Percentiles rank a stretch among this genome's conserved stretches.
Evolutionary conservation across 2,797 vertebrate species (phyloP).

Genomic region (Gymnothorax javanicus): DNA sequence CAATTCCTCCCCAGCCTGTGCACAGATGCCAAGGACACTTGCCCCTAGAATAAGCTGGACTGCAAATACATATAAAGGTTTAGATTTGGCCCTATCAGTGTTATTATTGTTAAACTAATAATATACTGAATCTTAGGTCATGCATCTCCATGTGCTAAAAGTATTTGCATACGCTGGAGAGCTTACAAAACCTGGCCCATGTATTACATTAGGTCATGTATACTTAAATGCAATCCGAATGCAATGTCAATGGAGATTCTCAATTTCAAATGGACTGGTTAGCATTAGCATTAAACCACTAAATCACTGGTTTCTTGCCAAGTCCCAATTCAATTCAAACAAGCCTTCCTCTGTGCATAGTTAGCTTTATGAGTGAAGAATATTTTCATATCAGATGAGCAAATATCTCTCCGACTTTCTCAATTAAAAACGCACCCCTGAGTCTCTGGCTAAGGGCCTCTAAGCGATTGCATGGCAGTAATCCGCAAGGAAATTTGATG

Average conservation of each 20-base stretch:
- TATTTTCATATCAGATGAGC: background rate
- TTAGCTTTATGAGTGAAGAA: background rate
- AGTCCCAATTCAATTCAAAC: constrained; percentile 18
- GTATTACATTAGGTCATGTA: constrained; percentile 44
- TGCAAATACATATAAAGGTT: constrained; percentile 55
- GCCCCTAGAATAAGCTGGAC: constrained; percentile 22
- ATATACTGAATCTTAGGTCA: too few relatives aligned
- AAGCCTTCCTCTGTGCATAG: constrained; percentile 9
- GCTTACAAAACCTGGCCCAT: constrained; percentile 6
- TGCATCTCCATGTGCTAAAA: too few relatives aligned
- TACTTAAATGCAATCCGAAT: background rate
- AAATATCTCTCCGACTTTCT: background rate
- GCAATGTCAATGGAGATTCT: constrained; percentile 15
- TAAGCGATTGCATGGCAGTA: background rate
- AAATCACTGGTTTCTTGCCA: background rate
- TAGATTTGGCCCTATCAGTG: constrained; percentile 44
- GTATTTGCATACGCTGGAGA: too few relatives aligned
- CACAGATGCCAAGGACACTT: constrained; percentile 48
- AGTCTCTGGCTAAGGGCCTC: background rate
- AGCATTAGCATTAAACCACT: background rate
- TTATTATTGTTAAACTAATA: too few relatives aligned
- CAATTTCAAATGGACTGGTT: background rate
- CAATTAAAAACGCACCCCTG: background rate
- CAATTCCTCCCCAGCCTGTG: constrained; percentile 46
- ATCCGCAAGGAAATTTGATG: background rate